These are phyloP conservation scores for Drosophila niveifrons DNA, from an alignment of 2,888 invertebrate genomes.

Conservation along the genomic window DNA sequence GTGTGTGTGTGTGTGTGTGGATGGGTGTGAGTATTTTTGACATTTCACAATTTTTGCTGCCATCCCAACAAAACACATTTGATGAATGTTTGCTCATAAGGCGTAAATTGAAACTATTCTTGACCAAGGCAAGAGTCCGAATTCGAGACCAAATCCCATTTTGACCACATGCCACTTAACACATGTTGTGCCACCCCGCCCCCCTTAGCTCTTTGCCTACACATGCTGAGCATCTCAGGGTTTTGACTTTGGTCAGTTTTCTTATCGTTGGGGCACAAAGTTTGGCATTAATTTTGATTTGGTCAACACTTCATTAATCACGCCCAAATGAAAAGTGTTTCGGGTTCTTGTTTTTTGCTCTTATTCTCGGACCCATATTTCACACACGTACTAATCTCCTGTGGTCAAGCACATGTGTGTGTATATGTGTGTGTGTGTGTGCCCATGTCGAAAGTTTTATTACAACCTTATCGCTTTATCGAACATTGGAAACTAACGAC, in stretches of 20 bases:
- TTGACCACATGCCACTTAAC: constrained; percentile 80
- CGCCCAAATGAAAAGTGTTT: constrained; percentile 55
- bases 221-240: constrained; percentile 44
- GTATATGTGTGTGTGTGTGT: constrained; percentile 26
- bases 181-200: constrained; percentile 56
- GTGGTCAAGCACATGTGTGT: constrained; percentile 62
- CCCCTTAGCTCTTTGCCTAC: constrained; percentile 22
- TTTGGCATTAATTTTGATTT: constrained; percentile 78
- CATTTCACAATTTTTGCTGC: constrained; percentile 66
- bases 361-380: constrained; percentile 24
- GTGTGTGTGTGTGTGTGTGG: constrained; percentile 19
- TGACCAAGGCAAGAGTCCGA: constrained; percentile 47
- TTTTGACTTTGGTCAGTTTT: constrained; percentile 54
- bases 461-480: constrained; percentile 67
- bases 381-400: constrained; percentile 55
- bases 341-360: constrained; percentile 17
- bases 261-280: constrained; percentile 54
- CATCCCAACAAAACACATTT: constrained; percentile 47
- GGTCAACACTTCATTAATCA: constrained; percentile 85
- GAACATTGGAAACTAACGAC: constrained; percentile 24
- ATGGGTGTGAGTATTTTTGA: constrained; percentile 61
- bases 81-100: constrained; percentile 78
- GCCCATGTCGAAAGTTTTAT: constrained; percentile 55
- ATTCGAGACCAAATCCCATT: constrained; percentile 39
- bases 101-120: constrained; percentile 80